These are phyloP conservation scores for Caenorhabditis afra DNA, from an alignment of 2,888 invertebrate genomes.

Conservation along the genomic window DNA sequence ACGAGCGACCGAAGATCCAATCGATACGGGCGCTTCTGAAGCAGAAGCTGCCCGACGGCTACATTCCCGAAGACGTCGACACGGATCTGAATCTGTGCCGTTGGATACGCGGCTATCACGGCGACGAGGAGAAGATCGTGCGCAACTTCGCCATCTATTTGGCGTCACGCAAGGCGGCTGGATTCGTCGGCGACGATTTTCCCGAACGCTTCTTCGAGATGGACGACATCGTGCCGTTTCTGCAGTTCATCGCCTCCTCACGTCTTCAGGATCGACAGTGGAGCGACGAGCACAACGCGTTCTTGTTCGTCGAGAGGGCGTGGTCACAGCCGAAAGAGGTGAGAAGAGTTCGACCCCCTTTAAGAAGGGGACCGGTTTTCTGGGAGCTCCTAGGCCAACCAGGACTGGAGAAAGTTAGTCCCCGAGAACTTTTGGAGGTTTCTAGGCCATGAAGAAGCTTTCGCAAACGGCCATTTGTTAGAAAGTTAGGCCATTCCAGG, in stretches of 20 bases:
- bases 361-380: too few relatives aligned
- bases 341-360: too few relatives aligned
- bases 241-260: slow-evolving; percentile 67
- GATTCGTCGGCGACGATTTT: slow-evolving; percentile 66
- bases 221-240: slow-evolving; percentile 58
- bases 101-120: slow-evolving; percentile 70
- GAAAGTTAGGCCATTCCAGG: neutral
- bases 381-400: too few relatives aligned
- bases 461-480: too few relatives aligned
- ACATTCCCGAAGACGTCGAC: slow-evolving; percentile 70
- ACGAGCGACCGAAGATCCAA: slow-evolving; percentile 28
- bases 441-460: too few relatives aligned
- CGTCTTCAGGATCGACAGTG: slow-evolving; percentile 66
- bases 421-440: too few relatives aligned
- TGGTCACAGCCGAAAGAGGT: slow-evolving; percentile 74
- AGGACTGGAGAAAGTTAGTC: too few relatives aligned
- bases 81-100: slow-evolving; percentile 70
- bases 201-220: slow-evolving; percentile 65
- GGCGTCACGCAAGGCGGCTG: slow-evolving; percentile 67
- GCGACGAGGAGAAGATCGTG: slow-evolving; percentile 58
- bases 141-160: slow-evolving; percentile 66
- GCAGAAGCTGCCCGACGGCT: slow-evolving; percentile 55
- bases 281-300: slow-evolving; percentile 70
- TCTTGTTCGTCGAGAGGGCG: slow-evolving; percentile 71
- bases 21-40: slow-evolving; percentile 44